phyloP scores from a whole-genome alignment of 2,797 vertebrate genomes.

The Rachycentron canadum region DNA sequence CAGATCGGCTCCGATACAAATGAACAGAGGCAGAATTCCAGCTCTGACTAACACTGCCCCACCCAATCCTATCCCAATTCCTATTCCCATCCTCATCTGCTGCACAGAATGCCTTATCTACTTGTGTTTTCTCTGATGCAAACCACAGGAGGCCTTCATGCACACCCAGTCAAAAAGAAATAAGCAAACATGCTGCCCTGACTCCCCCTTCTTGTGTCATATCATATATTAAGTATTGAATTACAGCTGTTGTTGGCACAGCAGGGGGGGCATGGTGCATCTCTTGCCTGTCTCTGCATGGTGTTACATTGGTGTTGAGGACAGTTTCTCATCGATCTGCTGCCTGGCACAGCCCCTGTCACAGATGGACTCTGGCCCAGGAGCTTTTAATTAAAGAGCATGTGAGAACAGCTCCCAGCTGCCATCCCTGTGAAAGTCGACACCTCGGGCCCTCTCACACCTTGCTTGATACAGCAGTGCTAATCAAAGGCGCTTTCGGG shows the following conservation, averaged over 20 bases:
- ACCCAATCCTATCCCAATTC: constrained; percentile 31
- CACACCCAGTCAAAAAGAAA: constrained; percentile 73
- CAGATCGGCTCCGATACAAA: constrained; percentile 70
- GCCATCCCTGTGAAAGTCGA: constrained; percentile 83
- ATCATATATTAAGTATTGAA: constrained; percentile 78
- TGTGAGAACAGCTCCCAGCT: constrained; percentile 88
- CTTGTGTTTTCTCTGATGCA: constrained; percentile 53
- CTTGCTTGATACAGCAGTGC: constrained; percentile 71
- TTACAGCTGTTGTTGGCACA: constrained; percentile 76
- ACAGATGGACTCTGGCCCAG: constrained; percentile 86
- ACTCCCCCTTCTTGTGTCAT: constrained; percentile 67
- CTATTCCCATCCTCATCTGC: constrained; percentile 20
- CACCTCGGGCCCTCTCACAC: constrained; percentile 82
- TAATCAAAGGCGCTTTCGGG: constrained; percentile 84
- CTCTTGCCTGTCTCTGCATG: constrained; percentile 75
- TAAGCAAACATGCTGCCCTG: constrained; percentile 65
- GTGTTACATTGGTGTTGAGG: constrained; percentile 77
- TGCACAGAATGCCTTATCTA: constrained; percentile 49
- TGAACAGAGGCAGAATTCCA: constrained; percentile 67
- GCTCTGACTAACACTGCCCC: constrained; percentile 62
- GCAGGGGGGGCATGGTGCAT: constrained; percentile 54
- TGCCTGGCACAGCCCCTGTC: constrained; percentile 80
- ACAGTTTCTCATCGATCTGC: constrained; percentile 83
- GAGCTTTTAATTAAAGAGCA: constrained; percentile 90
- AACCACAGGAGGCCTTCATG: constrained; percentile 77